Conservation (phyloP, 2,888 invertebrate genomes). For the Heliconius charithonia region DNA sequence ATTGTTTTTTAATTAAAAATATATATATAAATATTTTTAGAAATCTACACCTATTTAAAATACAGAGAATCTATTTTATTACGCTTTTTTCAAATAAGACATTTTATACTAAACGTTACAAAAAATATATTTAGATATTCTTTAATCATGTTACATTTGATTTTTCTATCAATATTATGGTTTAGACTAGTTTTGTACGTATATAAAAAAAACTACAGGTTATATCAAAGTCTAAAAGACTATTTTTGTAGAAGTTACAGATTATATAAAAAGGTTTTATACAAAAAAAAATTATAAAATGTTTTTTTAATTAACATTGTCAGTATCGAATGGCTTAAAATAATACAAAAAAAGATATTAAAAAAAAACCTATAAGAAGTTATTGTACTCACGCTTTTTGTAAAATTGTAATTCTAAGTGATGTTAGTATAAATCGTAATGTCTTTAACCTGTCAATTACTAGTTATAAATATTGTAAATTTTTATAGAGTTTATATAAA, state of each 20-base stretch:
- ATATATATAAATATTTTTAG: slow-evolving; percentile 71
- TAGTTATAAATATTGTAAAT: not conserved
- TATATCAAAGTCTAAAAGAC: slow-evolving; percentile 10
- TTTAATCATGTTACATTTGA: slow-evolving; percentile 22
- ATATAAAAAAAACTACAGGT: slow-evolving; percentile 8
- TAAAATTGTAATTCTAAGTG: no score
- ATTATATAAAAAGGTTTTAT: not conserved
- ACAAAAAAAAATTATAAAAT: not conserved
- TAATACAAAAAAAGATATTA: not conserved
- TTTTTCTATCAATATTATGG: slow-evolving; percentile 21
- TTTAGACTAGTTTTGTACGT: slow-evolving; percentile 7
- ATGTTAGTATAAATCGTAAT: not conserved
- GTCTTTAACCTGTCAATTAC: not conserved
- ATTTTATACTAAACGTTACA: slow-evolving; percentile 64
- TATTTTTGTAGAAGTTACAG: not conserved
- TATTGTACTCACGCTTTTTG: not conserved
- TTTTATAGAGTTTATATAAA: not conserved
- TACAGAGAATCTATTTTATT: slow-evolving; percentile 79
- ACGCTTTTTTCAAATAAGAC: slow-evolving; percentile 69
- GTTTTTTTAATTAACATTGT: slow-evolving; percentile 4
- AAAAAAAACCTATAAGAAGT: not conserved
- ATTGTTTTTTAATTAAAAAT: slow-evolving; percentile 62
- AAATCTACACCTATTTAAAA: slow-evolving; percentile 63
- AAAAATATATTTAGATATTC: slow-evolving; percentile 27
- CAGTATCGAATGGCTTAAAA: not conserved